These are phyloP conservation scores for Alectura lathami DNA, from an alignment of 2,113 vertebrate species.

Conservation along the genomic window DNA sequence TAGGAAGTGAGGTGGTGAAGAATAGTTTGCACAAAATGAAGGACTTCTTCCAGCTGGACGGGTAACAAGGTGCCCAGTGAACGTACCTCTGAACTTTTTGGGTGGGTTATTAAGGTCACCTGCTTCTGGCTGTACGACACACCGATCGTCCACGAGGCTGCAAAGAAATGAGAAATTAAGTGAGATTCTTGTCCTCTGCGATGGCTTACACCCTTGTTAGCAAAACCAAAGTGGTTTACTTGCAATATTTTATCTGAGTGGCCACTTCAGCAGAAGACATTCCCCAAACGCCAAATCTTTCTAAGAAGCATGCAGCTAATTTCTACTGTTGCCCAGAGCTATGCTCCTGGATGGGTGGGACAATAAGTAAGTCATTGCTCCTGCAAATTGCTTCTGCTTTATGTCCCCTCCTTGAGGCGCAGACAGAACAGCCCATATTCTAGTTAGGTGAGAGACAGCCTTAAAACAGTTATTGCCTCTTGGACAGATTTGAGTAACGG, in stretches of 20 bases:
- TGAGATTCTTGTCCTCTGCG: neutral
- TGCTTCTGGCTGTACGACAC: conserved; percentile 96
- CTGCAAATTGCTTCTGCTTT: conserved; percentile 42
- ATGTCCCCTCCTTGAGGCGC: conserved; percentile 45
- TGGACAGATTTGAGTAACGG: conserved; percentile 49
- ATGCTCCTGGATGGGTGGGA: conserved; percentile 45
- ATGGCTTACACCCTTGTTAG: neutral
- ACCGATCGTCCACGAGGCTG: conserved; percentile 97
- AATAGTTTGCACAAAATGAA: accelerated
- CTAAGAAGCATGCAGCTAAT: conserved; percentile 49
- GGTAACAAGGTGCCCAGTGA: neutral
- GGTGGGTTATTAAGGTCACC: conserved; percentile 98
- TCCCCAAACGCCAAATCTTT: conserved; percentile 53
- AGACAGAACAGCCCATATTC: conserved; percentile 71
- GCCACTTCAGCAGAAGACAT: conserved; percentile 62
- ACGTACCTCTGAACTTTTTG: conserved; percentile 97
- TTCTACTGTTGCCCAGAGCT: conserved; percentile 56
- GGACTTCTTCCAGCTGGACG: neutral
- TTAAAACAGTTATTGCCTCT: conserved; percentile 51
- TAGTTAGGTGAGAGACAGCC: conserved; percentile 50
- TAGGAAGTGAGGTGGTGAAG: accelerated
- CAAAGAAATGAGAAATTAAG: conserved; percentile 27
- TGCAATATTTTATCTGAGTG: neutral
- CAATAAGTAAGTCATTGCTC: conserved; percentile 55
- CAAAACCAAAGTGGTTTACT: neutral